Conservation (phyloP, 2,888 invertebrate genomes). For the Limnephilus auricula region DNA sequence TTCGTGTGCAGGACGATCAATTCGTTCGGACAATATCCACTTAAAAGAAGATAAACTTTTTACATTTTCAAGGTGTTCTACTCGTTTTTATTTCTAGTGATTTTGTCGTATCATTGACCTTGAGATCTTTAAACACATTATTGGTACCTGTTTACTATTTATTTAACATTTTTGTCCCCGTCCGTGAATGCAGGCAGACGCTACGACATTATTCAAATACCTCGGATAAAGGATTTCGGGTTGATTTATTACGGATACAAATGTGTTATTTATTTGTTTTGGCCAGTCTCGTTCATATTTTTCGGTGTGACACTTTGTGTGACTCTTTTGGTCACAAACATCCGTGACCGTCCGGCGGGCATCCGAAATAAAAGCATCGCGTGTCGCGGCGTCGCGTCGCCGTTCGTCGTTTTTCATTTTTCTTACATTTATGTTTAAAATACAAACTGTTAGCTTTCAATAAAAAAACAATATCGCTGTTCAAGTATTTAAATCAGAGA, state of each 20-base stretch:
- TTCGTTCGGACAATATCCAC: background rate
- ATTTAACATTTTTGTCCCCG: background rate
- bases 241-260: background rate
- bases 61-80: conserved; percentile 32
- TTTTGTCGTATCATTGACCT: conserved; percentile 4
- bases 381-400: no score
- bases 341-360: background rate
- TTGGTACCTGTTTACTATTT: background rate
- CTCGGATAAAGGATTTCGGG: background rate
- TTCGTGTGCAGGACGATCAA: conserved; percentile 29
- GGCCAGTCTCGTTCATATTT: background rate
- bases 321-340: background rate
- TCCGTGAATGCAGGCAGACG: background rate
- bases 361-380: background rate
- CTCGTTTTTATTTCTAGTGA: background rate
- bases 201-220: background rate
- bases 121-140: background rate
- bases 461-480: background rate
- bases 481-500: no score
- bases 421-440: background rate
- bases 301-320: background rate
- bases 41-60: conserved; percentile 37
- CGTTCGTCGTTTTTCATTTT: background rate
- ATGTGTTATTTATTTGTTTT: background rate
- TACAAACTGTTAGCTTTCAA: background rate